phyloP scores from a whole-genome alignment of 2,888 invertebrate genomes.

The Agrotis exclamationis region DNA sequence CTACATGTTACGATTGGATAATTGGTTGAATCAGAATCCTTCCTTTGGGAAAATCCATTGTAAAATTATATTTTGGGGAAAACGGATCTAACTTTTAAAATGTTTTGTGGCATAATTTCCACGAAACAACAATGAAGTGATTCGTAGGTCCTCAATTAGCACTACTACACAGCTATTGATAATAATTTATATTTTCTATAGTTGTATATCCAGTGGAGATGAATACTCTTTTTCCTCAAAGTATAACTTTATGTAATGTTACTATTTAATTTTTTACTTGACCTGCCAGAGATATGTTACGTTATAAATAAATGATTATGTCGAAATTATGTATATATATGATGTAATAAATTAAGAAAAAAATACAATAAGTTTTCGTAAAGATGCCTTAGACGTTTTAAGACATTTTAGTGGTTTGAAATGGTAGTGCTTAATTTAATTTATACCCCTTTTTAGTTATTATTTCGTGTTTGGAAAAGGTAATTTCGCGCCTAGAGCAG shows the following conservation, averaged over 20 bases:
- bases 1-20: slow-evolving; percentile 78
- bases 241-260: slow-evolving; percentile 65
- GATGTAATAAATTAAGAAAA: slow-evolving; percentile 90
- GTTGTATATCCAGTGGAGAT: slow-evolving; percentile 20
- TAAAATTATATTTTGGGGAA: slow-evolving; percentile 61
- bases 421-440: slow-evolving; percentile 75
- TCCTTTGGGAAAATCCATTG: slow-evolving; percentile 56
- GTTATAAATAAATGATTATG: slow-evolving; percentile 87
- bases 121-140: background rate
- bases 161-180: slow-evolving; percentile 5
- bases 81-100: slow-evolving; percentile 17
- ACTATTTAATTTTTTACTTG: slow-evolving; percentile 77
- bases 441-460: slow-evolving; percentile 75
- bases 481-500: slow-evolving; percentile 53
- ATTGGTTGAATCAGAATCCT: slow-evolving; percentile 64
- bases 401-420: slow-evolving; percentile 81
- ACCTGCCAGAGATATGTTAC: slow-evolving; percentile 87
- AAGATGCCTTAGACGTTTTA: slow-evolving; percentile 88
- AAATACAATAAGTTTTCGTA: slow-evolving; percentile 90
- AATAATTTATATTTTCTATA: slow-evolving; percentile 12
- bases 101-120: slow-evolving; percentile 12
- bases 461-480: slow-evolving; percentile 54
- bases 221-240: slow-evolving; percentile 44
- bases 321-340: slow-evolving; percentile 91
- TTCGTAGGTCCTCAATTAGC: background rate